Percentiles rank a stretch among this genome's conserved stretches.
Evolutionary conservation across 2,888 invertebrate genomes (phyloP).

Genomic region (Drosophila multiciliata): DNA sequence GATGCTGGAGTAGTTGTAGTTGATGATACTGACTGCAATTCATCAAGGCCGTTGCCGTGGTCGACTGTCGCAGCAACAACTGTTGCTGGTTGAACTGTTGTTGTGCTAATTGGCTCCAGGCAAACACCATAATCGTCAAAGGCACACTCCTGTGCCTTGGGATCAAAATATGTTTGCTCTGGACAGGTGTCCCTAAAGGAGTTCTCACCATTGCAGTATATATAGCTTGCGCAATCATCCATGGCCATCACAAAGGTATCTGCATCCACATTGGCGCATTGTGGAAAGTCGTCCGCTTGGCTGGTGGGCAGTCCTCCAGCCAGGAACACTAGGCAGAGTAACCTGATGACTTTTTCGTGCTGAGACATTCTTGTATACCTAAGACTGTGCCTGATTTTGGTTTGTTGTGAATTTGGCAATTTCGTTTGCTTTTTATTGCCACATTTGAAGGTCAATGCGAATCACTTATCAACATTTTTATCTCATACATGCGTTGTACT

Average conservation of each 20-base stretch:
- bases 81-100: constrained; percentile 6
- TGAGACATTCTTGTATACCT: constrained; percentile 21
- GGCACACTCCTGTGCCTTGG: constrained; percentile 60
- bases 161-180: constrained; percentile 71
- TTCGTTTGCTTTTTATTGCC: constrained; percentile 27
- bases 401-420: constrained; percentile 11
- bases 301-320: background rate
- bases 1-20: background rate
- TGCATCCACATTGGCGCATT: constrained; percentile 50
- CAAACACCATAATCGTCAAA: constrained; percentile 70
- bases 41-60: background rate
- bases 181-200: constrained; percentile 75
- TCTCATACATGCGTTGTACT: constrained; percentile 28
- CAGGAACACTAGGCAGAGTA: constrained; percentile 45
- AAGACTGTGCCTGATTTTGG: background rate
- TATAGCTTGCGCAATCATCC: constrained; percentile 71
- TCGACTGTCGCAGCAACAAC: background rate
- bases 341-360: background rate
- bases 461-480: constrained; percentile 39
- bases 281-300: constrained; percentile 56
- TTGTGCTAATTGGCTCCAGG: background rate
- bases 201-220: constrained; percentile 70
- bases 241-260: constrained; percentile 63
- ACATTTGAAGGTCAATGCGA: constrained; percentile 33
- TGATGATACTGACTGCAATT: constrained; percentile 2